A percentile compares a stretch with the other conserved stretches of the same genome.
phyloP scores from a whole-genome alignment of 2,113 vertebrate species.

The Diglossa brunneiventris region DNA sequence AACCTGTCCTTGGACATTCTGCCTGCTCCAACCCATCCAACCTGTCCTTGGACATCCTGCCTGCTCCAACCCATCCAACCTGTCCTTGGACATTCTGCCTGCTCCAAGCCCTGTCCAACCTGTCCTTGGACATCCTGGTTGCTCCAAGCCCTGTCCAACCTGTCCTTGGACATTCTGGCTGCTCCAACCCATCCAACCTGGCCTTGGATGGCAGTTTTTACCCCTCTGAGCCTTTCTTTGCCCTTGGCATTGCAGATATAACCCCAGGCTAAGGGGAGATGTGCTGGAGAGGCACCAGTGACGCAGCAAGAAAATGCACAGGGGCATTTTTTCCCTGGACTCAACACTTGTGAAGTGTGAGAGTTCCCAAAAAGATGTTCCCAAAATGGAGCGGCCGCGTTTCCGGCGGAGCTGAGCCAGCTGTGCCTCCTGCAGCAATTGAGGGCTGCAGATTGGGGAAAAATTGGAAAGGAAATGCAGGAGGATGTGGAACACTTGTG shows the following conservation, averaged over 20 bases:
- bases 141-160: no score
- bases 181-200: no score
- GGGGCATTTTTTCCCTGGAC: background rate
- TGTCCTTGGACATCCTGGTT: no score
- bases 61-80: no score
- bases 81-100: no score
- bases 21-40: no score
- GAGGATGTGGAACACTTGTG: background rate
- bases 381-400: background rate
- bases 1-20: no score
- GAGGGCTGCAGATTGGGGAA: background rate
- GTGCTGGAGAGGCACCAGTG: background rate
- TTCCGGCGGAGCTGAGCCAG: constrained; percentile 7
- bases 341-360: background rate
- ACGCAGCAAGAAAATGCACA: background rate
- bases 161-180: no score
- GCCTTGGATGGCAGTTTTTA: background rate
- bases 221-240: fast-evolving
- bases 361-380: background rate
- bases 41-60: no score
- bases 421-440: constrained; percentile 26
- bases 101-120: no score
- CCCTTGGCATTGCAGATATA: fast-evolving
- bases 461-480: background rate
- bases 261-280: fast-evolving